Conservation (phyloP, 2,113 vertebrate species). For the Tachysurus fulvidraco region DNA sequence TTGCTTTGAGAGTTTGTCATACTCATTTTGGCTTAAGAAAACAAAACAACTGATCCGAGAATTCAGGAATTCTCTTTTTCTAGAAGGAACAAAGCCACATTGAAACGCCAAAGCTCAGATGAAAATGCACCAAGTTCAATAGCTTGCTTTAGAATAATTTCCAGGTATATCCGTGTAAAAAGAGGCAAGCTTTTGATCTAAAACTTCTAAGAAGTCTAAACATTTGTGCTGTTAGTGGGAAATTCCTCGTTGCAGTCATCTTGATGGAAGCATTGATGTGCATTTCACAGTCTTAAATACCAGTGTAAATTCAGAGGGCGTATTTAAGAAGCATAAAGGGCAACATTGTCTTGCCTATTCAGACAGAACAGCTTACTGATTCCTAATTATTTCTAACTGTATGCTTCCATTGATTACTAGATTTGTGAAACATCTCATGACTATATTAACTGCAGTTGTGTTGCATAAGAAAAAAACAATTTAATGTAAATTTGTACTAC, state of each 20-base stretch:
- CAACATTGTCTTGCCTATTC: background rate
- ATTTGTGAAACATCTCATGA: background rate
- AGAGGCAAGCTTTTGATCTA: background rate
- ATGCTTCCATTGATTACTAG: background rate
- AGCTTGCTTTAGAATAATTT: background rate
- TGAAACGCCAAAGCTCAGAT: background rate
- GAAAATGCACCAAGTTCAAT: background rate
- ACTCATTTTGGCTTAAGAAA: background rate
- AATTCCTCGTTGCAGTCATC: conserved; percentile 57
- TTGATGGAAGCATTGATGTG: conserved; percentile 26
- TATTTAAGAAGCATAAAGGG: background rate
- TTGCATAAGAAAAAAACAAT: background rate
- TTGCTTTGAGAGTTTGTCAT: background rate
- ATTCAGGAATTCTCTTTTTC: background rate
- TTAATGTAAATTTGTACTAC: background rate
- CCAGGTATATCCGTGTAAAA: background rate
- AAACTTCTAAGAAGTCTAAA: conserved; percentile 23
- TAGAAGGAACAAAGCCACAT: background rate
- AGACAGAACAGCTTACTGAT: background rate
- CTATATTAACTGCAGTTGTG: background rate
- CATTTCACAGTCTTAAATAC: background rate
- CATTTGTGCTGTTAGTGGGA: conserved; percentile 55
- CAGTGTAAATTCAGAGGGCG: background rate
- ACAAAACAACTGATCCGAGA: background rate
- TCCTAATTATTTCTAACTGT: background rate